Conservation (phyloP, 2,888 invertebrate species). For the Scaptomyza parva region DNA sequence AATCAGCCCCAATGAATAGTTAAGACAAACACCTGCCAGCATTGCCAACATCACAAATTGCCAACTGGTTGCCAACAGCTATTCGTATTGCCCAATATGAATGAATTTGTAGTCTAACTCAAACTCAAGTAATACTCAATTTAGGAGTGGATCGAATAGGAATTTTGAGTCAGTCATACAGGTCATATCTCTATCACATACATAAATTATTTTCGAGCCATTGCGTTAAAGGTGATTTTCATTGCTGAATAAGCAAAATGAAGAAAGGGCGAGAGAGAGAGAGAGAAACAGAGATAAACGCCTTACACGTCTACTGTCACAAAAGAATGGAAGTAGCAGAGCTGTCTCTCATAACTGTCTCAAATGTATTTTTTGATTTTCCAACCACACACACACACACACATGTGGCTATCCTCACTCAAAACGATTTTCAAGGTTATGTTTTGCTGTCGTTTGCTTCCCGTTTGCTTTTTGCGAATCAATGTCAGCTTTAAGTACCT, state of each 20-base stretch:
- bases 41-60: constrained; percentile 66
- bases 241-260: constrained; percentile 16
- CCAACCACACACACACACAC: constrained; percentile 26
- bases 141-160: constrained; percentile 15
- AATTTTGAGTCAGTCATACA: constrained; percentile 1
- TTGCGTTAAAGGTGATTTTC: constrained; percentile 41
- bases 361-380: constrained; percentile 58
- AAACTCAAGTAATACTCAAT: constrained; percentile 4
- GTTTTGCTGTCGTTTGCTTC: constrained; percentile 59
- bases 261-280: constrained; percentile 28
- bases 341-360: constrained; percentile 34
- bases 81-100: constrained; percentile 65
- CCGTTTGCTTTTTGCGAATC: constrained; percentile 48
- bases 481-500: constrained; percentile 35
- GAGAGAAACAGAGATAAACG: constrained; percentile 35
- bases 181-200: constrained; percentile 44
- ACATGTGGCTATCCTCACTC: constrained; percentile 29
- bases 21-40: constrained; percentile 51
- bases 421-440: constrained; percentile 71
- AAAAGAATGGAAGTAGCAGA: constrained; percentile 27
- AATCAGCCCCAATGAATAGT: constrained; percentile 21
- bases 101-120: constrained; percentile 27
- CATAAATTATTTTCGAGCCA: constrained; percentile 49
- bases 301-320: constrained; percentile 18
- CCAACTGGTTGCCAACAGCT: constrained; percentile 65